These are phyloP conservation scores for Elegia similella DNA, from an alignment of 2,888 invertebrate genomes.

Conservation along the genomic window DNA sequence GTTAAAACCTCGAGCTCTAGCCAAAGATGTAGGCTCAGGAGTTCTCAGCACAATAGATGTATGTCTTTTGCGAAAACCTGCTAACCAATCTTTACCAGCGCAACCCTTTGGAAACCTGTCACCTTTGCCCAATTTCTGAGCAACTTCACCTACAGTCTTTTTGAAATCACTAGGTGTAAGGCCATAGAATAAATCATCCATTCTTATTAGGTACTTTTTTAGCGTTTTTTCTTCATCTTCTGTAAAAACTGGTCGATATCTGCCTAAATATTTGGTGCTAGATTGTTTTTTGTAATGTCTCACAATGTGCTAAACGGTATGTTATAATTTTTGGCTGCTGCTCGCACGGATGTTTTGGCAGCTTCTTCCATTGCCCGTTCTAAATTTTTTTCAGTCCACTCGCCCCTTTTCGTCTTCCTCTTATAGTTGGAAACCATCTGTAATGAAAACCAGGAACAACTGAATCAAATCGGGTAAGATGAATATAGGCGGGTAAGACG, in stretches of 20 bases:
- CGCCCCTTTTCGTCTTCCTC: slow-evolving; percentile 21
- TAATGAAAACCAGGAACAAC: background rate
- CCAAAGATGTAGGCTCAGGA: slow-evolving; percentile 14
- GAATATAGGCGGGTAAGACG: too few species aligned
- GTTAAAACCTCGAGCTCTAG: slow-evolving; percentile 20
- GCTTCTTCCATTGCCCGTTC: slow-evolving; percentile 24
- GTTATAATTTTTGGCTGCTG: too few species aligned
- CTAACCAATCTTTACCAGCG: slow-evolving; percentile 16
- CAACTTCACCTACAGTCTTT: slow-evolving; percentile 6
- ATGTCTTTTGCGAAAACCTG: slow-evolving; percentile 10
- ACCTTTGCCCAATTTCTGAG: slow-evolving; percentile 11
- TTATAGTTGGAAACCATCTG: slow-evolving; percentile 21
- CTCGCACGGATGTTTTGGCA: slow-evolving; percentile 19
- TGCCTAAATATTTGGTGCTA: slow-evolving; percentile 20
- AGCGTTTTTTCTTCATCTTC: slow-evolving; percentile 5
- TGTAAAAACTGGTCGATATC: slow-evolving; percentile 7
- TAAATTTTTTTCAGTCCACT: slow-evolving; percentile 23
- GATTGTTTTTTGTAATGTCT: slow-evolving; percentile 22
- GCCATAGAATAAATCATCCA: slow-evolving; percentile 15
- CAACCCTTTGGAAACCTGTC: background rate
- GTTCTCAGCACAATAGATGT: slow-evolving; percentile 12
- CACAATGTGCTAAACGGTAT: slow-evolving; percentile 20
- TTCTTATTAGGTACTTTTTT: slow-evolving; percentile 4
- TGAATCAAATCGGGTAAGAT: too few species aligned
- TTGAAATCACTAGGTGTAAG: slow-evolving; percentile 10